A percentile compares a stretch with the other conserved stretches of the same genome.
phyloP scores from a whole-genome alignment of 2,113 vertebrate species.

The Oryctolagus cuniculus region mOryCun1.1 NC_091432.1:95748001-95748500 shows the following conservation, averaged over 20 bases:
- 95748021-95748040: conserved; percentile 47
- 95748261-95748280: conserved; percentile 65
- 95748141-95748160: background rate
- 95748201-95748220: background rate
- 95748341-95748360: too few species aligned
- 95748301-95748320: conserved; percentile 78
- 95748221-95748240: conserved; percentile 48
- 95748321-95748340: too few species aligned
- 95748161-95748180: conserved; percentile 6
- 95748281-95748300: conserved; percentile 66
- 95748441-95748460: too few species aligned
- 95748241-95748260: conserved; percentile 74
- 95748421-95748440: too few species aligned
- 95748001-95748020: conserved; percentile 12
- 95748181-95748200: background rate
- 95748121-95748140: conserved; percentile 8
- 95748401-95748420: too few species aligned
- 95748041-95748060: background rate
- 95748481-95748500: too few species aligned
- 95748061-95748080: background rate
- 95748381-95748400: too few species aligned
- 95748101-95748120: background rate
- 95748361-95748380: too few species aligned
- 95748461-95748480: too few species aligned
- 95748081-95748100: conserved; percentile 48